A percentile compares a stretch with the other conserved stretches of the same genome.
phyloP scores from a whole-genome alignment of 2,797 vertebrate genomes.

The Manis pentadactyla region DNA sequence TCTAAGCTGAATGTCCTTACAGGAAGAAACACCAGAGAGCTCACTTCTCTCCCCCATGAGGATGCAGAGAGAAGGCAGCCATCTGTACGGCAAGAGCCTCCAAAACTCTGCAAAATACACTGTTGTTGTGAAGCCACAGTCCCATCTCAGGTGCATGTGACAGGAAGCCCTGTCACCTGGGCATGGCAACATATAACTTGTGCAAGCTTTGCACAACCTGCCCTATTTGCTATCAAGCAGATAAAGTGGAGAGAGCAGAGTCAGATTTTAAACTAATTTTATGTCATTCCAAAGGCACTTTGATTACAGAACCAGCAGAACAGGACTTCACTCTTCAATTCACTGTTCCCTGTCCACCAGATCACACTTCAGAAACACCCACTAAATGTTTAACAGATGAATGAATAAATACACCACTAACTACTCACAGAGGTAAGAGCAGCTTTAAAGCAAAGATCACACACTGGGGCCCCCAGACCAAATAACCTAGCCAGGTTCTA shows the following conservation, averaged over 20 bases:
- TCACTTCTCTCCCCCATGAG: neutral
- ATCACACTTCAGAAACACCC: neutral
- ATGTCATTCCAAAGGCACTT: neutral
- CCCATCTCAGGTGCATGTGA: neutral
- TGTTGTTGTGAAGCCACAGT: neutral
- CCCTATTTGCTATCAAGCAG: neutral
- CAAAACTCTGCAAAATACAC: neutral
- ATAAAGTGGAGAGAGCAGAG: neutral
- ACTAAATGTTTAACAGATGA: constrained; percentile 7
- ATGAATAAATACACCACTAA: neutral
- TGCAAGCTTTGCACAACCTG: neutral
- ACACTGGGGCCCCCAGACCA: neutral
- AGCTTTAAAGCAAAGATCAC: neutral
- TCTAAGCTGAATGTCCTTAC: neutral
- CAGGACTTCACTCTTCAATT: neutral
- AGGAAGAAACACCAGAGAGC: neutral
- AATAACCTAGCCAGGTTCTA: neutral
- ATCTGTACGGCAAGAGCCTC: neutral
- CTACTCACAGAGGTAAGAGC: neutral
- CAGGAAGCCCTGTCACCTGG: neutral
- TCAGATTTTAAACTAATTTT: neutral
- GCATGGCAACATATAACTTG: neutral
- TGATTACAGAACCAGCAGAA: neutral
- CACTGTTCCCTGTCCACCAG: neutral
- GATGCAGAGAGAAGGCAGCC: neutral